These are phyloP conservation scores for Virgularia gustaviana DNA, from an alignment of 92 coral and sea anemone species.

Conservation along the genomic window DNA sequence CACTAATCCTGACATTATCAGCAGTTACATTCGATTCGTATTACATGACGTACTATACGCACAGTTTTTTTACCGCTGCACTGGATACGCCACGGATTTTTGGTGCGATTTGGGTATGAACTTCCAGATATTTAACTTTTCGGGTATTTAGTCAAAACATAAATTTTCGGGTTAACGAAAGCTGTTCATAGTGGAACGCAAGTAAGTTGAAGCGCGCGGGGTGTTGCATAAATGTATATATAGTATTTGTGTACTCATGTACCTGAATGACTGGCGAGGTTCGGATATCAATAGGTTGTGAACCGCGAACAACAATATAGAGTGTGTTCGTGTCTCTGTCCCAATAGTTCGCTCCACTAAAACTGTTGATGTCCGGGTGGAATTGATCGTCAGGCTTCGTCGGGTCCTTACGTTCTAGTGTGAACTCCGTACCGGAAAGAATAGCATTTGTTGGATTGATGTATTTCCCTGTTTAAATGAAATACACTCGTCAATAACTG, in stretches of 20 bases:
- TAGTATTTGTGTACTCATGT: background rate
- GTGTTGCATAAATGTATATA: no score
- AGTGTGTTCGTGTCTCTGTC: slow-evolving; percentile 63
- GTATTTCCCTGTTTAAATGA: slow-evolving; percentile 27
- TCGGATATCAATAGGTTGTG: slow-evolving; percentile 70
- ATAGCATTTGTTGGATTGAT: slow-evolving; percentile 75
- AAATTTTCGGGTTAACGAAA: no score
- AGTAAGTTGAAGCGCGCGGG: no score
- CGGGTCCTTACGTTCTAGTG: slow-evolving; percentile 63
- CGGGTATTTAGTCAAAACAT: no score
- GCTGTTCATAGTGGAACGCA: no score
- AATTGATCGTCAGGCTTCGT: slow-evolving; percentile 74
- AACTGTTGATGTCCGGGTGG: slow-evolving; percentile 70
- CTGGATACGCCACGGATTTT: no score
- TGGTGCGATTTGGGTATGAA: no score
- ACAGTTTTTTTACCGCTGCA: no score
- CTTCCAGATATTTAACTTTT: no score
- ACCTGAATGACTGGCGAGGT: slow-evolving; percentile 82
- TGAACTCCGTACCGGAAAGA: slow-evolving; percentile 57
- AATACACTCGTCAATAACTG: background rate
- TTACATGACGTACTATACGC: no score
- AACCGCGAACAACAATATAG: slow-evolving; percentile 73
- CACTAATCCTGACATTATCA: no score
- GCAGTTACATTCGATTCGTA: no score
- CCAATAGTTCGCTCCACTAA: slow-evolving; percentile 82